Base-by-base conservation (phyloP, 2,888 invertebrate genomes). In the Sicus ferrugineus region DNA sequence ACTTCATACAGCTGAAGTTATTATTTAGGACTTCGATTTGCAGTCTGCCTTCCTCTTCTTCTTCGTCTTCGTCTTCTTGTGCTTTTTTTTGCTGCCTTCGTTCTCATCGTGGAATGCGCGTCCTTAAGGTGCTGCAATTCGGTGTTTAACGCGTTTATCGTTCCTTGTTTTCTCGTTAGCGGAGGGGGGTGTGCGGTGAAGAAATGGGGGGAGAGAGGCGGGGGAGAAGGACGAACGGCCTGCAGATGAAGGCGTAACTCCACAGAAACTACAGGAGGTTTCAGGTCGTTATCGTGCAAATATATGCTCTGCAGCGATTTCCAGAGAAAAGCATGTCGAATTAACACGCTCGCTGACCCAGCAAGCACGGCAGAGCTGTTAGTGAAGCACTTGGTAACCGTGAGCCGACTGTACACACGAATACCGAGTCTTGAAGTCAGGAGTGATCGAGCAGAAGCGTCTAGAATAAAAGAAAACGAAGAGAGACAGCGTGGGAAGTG, bases 81-180 rank as follows among this genome's bases (percentile, higher is more conserved):
- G 46, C 46, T 30, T 58, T 28, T 67, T n/a, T 42, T 19, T 50
- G 7, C 66, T 72, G 73, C 66, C 61, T 67, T 71, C 68, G 71
- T 70, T 69, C 66, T 61, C 42, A 56, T 62, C 67, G 54, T 52
- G 59, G 63, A 74, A 31, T 75, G 73, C 75, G 73, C 75, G 75
- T 78, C 80, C 82, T 77, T 75, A 74, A 81, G 83, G 82, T 81
- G 81, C 81, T 82, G 82, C 82, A 82, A 80, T 82, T 82, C 81
- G 80, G 81, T 78, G 82, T 81, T 80, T 77, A 79, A 67, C 67
- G 58, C 67, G 67, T 59, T 67, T 59, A 54, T 59, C 31, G 31
- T 61, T 4, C 19, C 26, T 54, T 21, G 26, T 81, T 82, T 80
- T 80, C 75, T 77, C 75, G 75, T 73, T 77, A 76, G 42, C 14